Base-by-base conservation (phyloP, 2,888 invertebrate species). In the Tenthredo livida region DNA sequence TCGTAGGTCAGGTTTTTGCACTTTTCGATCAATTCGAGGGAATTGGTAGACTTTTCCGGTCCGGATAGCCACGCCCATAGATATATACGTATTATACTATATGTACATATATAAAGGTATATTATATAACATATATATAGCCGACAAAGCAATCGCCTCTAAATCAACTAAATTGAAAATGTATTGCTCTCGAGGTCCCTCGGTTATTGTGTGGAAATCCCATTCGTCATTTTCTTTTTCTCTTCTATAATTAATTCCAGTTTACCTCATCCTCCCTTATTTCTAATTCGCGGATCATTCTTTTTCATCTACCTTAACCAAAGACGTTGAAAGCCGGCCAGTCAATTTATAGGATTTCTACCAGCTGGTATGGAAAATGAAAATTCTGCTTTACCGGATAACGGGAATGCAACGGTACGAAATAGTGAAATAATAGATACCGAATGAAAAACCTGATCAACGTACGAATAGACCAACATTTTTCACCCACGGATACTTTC, bases 101-200 rank as follows among this genome's bases (percentile, higher is more conserved):
- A 43, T 25, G 21, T 47, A 50, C 15, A 1, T 50, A 75, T 47
- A 50, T 75, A 54, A 33, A 67, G 15, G 12, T 33, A 33, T 67
- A 33, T 67, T 33, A 67, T 67, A 73, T 73, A 21, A 21, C 9
- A 33, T 33, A 33, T 17, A 37, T 61, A 80, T 37, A 80, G 25
- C 37, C 80, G 50, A 15, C 40, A 40, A 80, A 80, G 80, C 80
- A 80, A 80, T 80, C 80, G 58, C 80, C 80, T 80, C 40, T 80
- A 80, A 80, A 80, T 80, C 80, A 80, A 61, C 80, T 80, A 80
- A 80, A 80, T 80, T 80, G 80, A 80, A 80, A 80, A 80, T 80
- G 61, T 80, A 80, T 80, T 61, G 80, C 80, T 80, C 80, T 25
- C 58, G 61, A 58, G 61, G 58, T 78, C 80, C 80, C 80, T 61